Conservation (phyloP, 2,888 invertebrate species). For the Aleiodes alternator region DNA sequence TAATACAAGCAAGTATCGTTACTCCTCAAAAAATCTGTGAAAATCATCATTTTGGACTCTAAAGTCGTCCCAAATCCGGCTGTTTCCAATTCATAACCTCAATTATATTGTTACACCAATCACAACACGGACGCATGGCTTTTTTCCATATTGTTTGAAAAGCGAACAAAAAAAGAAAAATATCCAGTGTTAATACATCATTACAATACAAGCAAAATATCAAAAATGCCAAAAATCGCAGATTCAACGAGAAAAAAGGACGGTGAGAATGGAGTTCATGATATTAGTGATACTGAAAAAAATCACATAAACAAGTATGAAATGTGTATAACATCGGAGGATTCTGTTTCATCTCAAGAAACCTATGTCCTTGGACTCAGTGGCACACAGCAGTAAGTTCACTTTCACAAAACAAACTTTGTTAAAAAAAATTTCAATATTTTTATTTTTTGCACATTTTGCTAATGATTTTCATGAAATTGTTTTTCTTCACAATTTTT, state of each 20-base stretch:
- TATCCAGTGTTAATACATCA: no score
- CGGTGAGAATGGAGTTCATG: slow-evolving; percentile 56
- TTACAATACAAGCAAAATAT: not conserved
- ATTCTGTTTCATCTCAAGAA: slow-evolving; percentile 77
- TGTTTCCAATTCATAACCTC: no score
- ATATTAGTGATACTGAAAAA: slow-evolving; percentile 43
- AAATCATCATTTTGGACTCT: no score
- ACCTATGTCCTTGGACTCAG: slow-evolving; percentile 80
- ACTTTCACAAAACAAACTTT: slow-evolving; percentile 57
- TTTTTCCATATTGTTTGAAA: not conserved
- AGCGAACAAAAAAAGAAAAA: no score
- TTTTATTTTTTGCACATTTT: not conserved
- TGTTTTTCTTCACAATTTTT: slow-evolving; percentile 34
- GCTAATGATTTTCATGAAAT: not conserved
- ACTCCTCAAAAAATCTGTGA: no score
- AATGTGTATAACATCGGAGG: slow-evolving; percentile 74
- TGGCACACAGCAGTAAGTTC: slow-evolving; percentile 77
- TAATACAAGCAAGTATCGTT: no score
- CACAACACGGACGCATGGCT: no score
- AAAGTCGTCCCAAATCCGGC: no score
- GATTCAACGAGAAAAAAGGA: slow-evolving; percentile 64
- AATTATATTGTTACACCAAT: no score
- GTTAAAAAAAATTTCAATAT: not conserved
- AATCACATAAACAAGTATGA: slow-evolving; percentile 55
- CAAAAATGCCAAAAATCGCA: slow-evolving; percentile 64